phyloP scores from a whole-genome alignment of 92 coral and sea anemone genomes.

The Micromussa lordhowensis region DNA sequence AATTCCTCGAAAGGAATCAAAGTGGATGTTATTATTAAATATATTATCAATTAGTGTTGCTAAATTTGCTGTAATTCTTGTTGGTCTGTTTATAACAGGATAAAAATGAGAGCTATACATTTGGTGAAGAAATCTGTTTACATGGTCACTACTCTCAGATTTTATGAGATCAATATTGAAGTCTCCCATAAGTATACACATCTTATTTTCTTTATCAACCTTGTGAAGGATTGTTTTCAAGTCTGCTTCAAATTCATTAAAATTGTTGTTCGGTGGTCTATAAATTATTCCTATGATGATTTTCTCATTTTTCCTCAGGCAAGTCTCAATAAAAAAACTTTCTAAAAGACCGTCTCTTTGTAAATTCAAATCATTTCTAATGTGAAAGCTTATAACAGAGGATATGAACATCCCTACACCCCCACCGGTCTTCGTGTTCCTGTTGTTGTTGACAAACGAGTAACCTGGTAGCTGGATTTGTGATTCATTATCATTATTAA shows the following conservation, averaged over 20 bases:
- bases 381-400: background rate
- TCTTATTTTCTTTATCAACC: background rate
- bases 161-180: background rate
- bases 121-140: background rate
- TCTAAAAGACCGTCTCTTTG: background rate
- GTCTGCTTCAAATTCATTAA: background rate
- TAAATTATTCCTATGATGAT: background rate
- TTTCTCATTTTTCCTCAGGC: background rate
- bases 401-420: constrained; percentile 1
- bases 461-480: too few relatives aligned
- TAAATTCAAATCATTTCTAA: background rate
- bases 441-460: too few relatives aligned
- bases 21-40: constrained; percentile 3
- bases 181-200: background rate
- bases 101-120: constrained; percentile 1
- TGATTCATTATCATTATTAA: too few relatives aligned
- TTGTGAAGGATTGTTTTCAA: background rate
- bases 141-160: background rate
- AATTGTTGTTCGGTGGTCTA: background rate
- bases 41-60: too few relatives aligned
- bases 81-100: too few relatives aligned
- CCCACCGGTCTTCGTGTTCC: background rate
- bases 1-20: background rate
- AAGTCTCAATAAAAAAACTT: background rate
- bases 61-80: too few relatives aligned